Base-by-base conservation (phyloP, 2,888 invertebrate species). In the Nematopogon swammerdamellus region DNA sequence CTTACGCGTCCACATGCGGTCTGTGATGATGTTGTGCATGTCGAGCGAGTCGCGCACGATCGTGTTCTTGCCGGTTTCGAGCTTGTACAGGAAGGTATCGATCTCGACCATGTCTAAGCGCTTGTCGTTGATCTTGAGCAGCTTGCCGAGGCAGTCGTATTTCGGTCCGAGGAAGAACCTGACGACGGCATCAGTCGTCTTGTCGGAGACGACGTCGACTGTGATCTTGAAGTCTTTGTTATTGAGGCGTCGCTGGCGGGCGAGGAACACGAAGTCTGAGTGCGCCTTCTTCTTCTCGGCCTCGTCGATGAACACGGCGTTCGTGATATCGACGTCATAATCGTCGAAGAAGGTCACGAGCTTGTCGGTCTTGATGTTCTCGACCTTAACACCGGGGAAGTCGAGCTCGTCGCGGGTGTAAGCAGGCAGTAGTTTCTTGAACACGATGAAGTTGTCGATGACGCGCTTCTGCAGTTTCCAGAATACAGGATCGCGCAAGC, bases 401-500 rank as follows among this genome's bases (percentile, higher is more conserved):
- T 68, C 63, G 44, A 87, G 67, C 57, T 87, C 84, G 1, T 84
- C 77, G 49, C 70, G 69, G 18, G 80, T 83, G 75, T 90, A 89
- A 1, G 70, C 71, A 8, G 81, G 76, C 50, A 86, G 63, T 58
- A 76, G 70, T 50, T 71, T 64, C 68, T 86, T 86, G 80, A 84
- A 88, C 48, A 82, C 76, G 53, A 73, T 68, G 65, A 82, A 82
- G 55, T 71, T 77, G 53, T 81, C 68, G 45, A 76, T 62, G 61
- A 87, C 67, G 54, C 83, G 83, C 65, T 86, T 85, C 72, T 85
- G 83, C 56, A 89, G 68, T 56, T 81, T 82, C 76, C 86, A 91
- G 82, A 85, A 88, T 50, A 86, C 80, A 14, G 90, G 89, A 68
- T 91, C 90, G 49, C 89, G 85, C 59, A 87, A 66, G 58, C 85